phyloP scores from a whole-genome alignment of 2,113 vertebrate species.

The Pao palembangensis region DNA sequence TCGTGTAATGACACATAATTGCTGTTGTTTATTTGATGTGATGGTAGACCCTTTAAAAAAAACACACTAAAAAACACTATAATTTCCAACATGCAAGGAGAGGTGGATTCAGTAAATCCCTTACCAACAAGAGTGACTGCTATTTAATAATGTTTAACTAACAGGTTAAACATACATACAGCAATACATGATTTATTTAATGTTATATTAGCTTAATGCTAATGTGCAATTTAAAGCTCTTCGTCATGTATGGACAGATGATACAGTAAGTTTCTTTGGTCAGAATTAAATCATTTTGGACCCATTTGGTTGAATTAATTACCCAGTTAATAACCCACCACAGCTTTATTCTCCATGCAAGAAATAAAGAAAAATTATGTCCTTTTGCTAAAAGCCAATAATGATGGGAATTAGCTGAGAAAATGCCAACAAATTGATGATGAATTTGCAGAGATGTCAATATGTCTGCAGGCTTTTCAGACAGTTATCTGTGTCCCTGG shows the following conservation, averaged over 20 bases:
- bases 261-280: no score
- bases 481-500: constrained; percentile 16
- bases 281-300: no score
- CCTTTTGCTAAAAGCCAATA: constrained; percentile 3
- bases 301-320: background rate
- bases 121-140: no score
- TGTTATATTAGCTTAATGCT: no score
- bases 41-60: constrained; percentile 63
- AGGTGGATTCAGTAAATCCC: no score
- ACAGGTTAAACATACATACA: no score
- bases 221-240: no score
- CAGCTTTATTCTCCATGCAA: background rate
- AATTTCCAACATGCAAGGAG: background rate
- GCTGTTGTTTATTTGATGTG: constrained; percentile 60
- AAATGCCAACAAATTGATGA: background rate
- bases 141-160: no score
- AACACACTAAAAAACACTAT: background rate
- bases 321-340: constrained; percentile 1
- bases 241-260: no score
- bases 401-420: background rate
- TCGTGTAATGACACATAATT: constrained; percentile 66
- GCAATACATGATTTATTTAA: no score
- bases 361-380: background rate
- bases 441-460: constrained; percentile 3
- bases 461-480: constrained; percentile 5